These are phyloP conservation scores for Misgurnus anguillicaudatus DNA, from an alignment of 2,113 vertebrate species.

Conservation along the genomic window DNA sequence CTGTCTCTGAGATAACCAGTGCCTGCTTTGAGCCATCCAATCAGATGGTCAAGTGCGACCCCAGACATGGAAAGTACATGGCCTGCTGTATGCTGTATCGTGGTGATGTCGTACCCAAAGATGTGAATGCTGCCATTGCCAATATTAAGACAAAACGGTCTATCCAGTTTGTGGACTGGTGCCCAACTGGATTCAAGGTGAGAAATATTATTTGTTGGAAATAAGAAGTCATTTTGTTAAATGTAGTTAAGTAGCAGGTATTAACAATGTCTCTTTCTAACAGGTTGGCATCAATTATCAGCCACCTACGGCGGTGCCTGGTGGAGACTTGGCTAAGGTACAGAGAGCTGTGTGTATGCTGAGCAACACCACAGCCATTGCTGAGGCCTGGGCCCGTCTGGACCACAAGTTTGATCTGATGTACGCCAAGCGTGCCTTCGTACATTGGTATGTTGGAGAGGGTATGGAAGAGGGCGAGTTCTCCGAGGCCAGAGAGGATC, in stretches of 20 bases:
- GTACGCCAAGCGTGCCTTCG: constrained; percentile 86
- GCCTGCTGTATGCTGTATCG: constrained; percentile 86
- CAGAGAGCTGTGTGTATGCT: constrained; percentile 87
- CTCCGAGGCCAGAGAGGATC: constrained; percentile 83
- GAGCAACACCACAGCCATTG: constrained; percentile 85
- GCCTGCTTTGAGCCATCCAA: constrained; percentile 85
- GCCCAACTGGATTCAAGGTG: constrained; percentile 88
- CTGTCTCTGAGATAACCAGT: constrained; percentile 81
- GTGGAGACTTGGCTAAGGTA: constrained; percentile 82
- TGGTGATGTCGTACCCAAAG: constrained; percentile 84
- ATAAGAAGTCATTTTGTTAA: no score
- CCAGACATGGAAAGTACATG: constrained; percentile 84
- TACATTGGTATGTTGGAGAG: constrained; percentile 90
- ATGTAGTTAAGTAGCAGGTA: no score
- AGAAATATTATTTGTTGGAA: constrained; percentile 23
- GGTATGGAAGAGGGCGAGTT: constrained; percentile 91
- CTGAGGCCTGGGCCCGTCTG: constrained; percentile 85
- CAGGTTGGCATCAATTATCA: constrained; percentile 90
- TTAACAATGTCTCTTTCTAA: not conserved
- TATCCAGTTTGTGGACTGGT: constrained; percentile 89
- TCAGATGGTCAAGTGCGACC: constrained; percentile 89
- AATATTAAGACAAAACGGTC: constrained; percentile 83
- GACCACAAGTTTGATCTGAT: constrained; percentile 91
- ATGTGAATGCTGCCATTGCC: constrained; percentile 82
- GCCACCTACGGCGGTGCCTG: constrained; percentile 82